Conservation (phyloP, 2,113 vertebrate genomes). For the Daphoenositta chrysoptera region DNA sequence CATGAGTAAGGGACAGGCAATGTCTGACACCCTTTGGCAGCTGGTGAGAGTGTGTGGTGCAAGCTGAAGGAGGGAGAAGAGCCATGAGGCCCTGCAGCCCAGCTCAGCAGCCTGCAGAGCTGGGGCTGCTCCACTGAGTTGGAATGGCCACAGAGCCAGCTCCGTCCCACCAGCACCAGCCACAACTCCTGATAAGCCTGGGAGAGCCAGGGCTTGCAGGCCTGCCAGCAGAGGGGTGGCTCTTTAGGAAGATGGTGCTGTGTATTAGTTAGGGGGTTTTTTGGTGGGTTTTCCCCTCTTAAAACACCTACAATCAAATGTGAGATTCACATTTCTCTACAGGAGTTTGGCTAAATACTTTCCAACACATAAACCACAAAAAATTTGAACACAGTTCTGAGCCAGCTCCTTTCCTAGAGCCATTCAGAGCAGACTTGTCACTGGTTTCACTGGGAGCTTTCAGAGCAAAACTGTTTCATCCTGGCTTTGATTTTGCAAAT, state of each 20-base stretch:
- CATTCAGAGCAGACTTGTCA: not conserved
- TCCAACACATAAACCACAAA: not conserved
- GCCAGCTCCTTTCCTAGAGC: not conserved
- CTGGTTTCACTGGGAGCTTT: not conserved
- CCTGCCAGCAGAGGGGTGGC: no score
- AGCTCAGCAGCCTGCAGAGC: not conserved
- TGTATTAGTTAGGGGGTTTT: not conserved
- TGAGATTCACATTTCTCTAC: not conserved
- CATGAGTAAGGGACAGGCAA: not conserved
- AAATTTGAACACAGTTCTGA: not conserved
- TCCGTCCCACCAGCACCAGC: fast-evolving
- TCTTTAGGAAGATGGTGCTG: not conserved
- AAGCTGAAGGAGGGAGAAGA: not conserved
- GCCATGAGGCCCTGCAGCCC: not conserved
- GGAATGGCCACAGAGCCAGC: not conserved
- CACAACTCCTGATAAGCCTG: not conserved
- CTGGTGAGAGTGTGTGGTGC: not conserved
- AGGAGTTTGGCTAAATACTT: not conserved
- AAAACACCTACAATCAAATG: not conserved
- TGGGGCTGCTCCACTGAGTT: not conserved
- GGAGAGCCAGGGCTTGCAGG: not conserved
- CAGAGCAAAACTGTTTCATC: not conserved
- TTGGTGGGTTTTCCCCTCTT: not conserved
- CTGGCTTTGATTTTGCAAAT: not conserved
- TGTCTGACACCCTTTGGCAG: not conserved